Evolutionary conservation across 1,140 invertebrate species (phyloP), one percentile per base, ranked within the genome.

Genomic region (Lordiphosa clarofinis): DNA sequence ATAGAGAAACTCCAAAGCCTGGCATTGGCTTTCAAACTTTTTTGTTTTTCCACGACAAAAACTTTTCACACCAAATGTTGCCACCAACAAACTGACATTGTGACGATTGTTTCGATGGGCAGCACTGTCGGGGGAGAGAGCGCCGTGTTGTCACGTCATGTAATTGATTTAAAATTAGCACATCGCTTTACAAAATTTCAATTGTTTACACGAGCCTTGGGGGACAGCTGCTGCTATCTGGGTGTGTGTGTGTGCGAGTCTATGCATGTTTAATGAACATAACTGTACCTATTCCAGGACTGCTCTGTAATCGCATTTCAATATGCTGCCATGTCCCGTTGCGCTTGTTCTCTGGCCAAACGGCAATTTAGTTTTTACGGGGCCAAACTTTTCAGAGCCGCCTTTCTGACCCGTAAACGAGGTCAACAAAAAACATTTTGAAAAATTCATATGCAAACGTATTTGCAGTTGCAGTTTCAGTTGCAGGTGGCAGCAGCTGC

Each of bases 401-500:
- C 46, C 50, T 58, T 62, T 62, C 76, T 82, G 76, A 82, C 76
- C 76, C 72, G 76, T 82, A 82, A 82, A 82, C 76, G 76, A 76
- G 76, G 76, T 82, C 76, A 82, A 64, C 64, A 73, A 82, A 82
- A 82, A 82, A 76, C 76, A 82, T 82, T 82, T 82, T 82, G 78
- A 82, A 82, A 82, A 84, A 82, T 82, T 82, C 76, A 82, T 82
- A 82, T 76, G 76, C 76, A 82, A 82, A 82, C 76, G 76, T 82
- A 82, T 82, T 82, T 74, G 72, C 76, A 81, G 76, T 68, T 82
- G 78, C 73, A 75, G 60, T 72, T 69, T 56, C 63, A 52, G 48
- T 15, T 55, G 61, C 65, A 56, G 57, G 63, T 58, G 47, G 54
- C 55, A 69, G 44, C 48, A 44, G 13, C 40, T 53, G 56, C 65